phyloP scores from a whole-genome alignment of 2,113 vertebrate species.

The Tyrannus savana region DNA sequence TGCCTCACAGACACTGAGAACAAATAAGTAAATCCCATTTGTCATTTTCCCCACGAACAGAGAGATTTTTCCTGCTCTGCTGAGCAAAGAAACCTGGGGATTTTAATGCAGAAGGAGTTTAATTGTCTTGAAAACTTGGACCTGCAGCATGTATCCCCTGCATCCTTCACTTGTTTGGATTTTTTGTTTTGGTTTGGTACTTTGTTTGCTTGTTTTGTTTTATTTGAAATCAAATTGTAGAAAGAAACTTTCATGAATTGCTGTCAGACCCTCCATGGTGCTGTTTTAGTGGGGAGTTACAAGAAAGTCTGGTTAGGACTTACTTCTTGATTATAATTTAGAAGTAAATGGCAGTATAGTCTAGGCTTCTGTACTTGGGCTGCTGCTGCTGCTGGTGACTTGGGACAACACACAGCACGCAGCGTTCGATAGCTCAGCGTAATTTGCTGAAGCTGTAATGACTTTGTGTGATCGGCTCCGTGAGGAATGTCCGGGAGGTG shows the following conservation, averaged over 20 bases:
- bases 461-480: rapidly evolving
- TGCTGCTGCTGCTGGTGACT: neutral
- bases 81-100: neutral
- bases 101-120: neutral
- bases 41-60: neutral
- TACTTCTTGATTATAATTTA: neutral
- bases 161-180: neutral
- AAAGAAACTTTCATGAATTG: neutral
- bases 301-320: neutral
- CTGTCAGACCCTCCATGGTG: neutral
- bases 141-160: neutral
- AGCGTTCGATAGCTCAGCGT: rapidly evolving
- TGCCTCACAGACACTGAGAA: rapidly evolving
- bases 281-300: neutral
- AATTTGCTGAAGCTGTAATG: rapidly evolving
- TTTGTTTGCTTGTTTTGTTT: neutral
- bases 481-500: neutral
- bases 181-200: neutral
- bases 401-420: neutral
- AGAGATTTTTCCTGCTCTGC: neutral
- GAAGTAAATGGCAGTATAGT: neutral
- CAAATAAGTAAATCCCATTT: neutral
- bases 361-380: neutral
- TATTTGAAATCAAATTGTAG: neutral
- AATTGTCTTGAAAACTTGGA: neutral